Conservation (phyloP, 2,888 invertebrate species). For the Lacanobia wlatinum region DNA sequence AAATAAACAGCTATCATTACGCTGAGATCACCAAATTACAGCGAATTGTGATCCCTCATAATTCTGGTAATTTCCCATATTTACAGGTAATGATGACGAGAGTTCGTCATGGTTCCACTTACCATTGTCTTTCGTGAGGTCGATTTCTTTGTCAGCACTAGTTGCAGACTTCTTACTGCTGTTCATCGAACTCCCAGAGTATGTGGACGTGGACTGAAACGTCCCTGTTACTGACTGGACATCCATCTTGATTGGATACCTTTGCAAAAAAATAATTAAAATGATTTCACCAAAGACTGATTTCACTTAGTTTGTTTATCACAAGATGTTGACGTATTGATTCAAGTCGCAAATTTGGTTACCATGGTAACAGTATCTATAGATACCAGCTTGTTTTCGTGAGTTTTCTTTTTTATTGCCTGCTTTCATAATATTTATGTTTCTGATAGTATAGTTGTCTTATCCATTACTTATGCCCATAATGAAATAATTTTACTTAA, state of each 20-base stretch:
- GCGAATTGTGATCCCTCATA: neutral
- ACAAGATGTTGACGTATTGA: neutral
- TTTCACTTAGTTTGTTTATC: constrained; percentile 2
- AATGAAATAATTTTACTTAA: neutral
- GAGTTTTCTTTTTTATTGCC: neutral
- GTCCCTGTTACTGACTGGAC: constrained; percentile 73
- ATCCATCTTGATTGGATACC: constrained; percentile 43
- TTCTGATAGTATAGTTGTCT: neutral
- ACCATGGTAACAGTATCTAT: constrained; percentile 32
- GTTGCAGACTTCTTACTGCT: constrained; percentile 72
- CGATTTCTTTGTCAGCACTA: constrained; percentile 71
- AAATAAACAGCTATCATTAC: neutral
- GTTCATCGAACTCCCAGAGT: constrained; percentile 79
- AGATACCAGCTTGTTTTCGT: neutral
- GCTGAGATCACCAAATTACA: neutral
- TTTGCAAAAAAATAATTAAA: constrained; percentile 14
- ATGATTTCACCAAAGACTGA: too few relatives aligned
- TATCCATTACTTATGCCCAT: neutral
- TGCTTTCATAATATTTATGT: neutral
- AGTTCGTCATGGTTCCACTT: neutral
- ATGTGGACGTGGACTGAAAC: constrained; percentile 77
- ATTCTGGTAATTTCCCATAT: neutral
- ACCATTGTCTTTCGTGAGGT: constrained; percentile 85
- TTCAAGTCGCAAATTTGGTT: constrained; percentile 7
- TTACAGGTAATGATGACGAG: neutral